Conservation (phyloP, 1,140 invertebrate genomes). For the Proctacanthus coquilletti region DNA sequence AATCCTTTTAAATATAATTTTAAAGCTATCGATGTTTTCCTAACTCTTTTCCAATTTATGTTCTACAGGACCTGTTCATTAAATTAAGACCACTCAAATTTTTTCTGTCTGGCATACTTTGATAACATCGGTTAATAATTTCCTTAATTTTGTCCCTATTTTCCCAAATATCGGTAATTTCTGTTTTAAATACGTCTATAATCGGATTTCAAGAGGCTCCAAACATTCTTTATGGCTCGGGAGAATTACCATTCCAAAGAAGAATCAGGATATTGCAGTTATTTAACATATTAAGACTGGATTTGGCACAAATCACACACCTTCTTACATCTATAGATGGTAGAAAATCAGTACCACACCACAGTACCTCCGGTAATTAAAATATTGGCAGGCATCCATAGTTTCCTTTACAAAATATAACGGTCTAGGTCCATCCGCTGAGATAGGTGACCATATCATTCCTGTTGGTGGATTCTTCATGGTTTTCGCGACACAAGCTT, state of each 20-base stretch:
- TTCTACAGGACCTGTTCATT: too few relatives aligned
- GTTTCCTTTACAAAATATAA: not conserved
- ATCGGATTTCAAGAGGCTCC: not conserved
- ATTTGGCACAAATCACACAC: too few relatives aligned
- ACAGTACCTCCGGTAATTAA: not conserved
- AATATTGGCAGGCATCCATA: not conserved
- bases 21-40: too few relatives aligned
- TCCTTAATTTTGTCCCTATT: too few relatives aligned
- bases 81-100: too few relatives aligned
- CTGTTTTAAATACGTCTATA: not conserved
- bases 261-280: not conserved
- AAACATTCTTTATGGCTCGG: not conserved
- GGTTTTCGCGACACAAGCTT: not conserved
- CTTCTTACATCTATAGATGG: too few relatives aligned
- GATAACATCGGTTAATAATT: too few relatives aligned
- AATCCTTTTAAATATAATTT: too few relatives aligned
- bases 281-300: not conserved
- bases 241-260: not conserved
- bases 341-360: constrained; percentile 1
- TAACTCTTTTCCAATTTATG: too few relatives aligned
- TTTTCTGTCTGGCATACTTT: too few relatives aligned
- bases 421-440: not conserved
- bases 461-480: not conserved
- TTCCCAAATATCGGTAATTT: too few relatives aligned
- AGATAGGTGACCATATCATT: not conserved